Evolutionary conservation across 2,113 vertebrate genomes (phyloP).

Genomic region (Tursiops truncatus): DNA sequence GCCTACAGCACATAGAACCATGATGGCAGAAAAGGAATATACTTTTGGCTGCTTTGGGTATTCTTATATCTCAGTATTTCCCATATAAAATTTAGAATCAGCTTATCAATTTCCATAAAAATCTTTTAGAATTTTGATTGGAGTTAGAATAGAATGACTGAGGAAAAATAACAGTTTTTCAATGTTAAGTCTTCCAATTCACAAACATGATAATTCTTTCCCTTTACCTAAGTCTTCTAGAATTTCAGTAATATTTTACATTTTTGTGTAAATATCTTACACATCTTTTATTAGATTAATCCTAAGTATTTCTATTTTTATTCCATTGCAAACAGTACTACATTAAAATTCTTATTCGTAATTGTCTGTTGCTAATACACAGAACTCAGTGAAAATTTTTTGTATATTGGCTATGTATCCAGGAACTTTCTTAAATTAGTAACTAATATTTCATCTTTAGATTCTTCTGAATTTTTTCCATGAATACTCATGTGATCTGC

Average conservation of each 20-base stretch:
- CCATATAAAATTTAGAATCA: background rate
- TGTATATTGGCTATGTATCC: background rate
- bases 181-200: background rate
- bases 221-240: background rate
- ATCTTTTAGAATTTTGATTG: background rate
- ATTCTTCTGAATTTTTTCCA: background rate
- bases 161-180: background rate
- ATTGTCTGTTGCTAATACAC: background rate
- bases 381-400: background rate
- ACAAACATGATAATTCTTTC: background rate
- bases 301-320: background rate
- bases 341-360: background rate
- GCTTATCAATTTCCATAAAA: background rate
- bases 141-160: background rate
- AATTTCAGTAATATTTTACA: background rate
- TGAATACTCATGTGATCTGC: background rate
- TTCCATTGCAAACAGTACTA: background rate
- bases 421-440: background rate
- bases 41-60: background rate
- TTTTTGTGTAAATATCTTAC: background rate
- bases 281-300: background rate
- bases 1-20: background rate
- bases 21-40: background rate
- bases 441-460: conserved; percentile 26
- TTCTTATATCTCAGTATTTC: background rate